Conservation (phyloP, 1,140 invertebrate species). For the Pogonomyrmex barbatus region DNA sequence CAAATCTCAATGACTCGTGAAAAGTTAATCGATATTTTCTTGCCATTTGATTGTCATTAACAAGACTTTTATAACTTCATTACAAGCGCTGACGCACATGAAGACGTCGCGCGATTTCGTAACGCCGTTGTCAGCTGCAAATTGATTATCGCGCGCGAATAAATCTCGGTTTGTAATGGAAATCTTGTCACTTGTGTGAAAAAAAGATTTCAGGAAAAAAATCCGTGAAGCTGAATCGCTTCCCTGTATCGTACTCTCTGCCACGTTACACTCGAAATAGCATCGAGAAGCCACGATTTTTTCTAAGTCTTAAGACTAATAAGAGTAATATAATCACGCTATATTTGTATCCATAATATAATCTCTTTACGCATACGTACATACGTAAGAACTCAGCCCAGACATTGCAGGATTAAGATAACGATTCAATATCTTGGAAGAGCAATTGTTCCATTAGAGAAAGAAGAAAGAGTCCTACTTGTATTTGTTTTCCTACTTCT, state of each 20-base stretch:
- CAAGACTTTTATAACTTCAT: conserved; percentile 29
- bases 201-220: not conserved
- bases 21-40: conserved; percentile 40
- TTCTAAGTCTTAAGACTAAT: conserved; percentile 62
- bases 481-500: not conserved
- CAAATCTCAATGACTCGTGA: not conserved
- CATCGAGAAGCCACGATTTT: conserved; percentile 54
- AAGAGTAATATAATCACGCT: conserved; percentile 44
- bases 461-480: not conserved
- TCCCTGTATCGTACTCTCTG: conserved; percentile 23
- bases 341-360: conserved; percentile 38
- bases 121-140: conserved; percentile 23
- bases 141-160: conserved; percentile 8
- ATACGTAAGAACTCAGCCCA: not conserved
- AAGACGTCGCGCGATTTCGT: conserved; percentile 31
- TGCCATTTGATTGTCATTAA: conserved; percentile 11
- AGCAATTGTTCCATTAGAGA: not conserved
- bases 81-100: conserved; percentile 2
- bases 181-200: not conserved
- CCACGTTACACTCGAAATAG: conserved; percentile 36
- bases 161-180: not conserved
- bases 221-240: not conserved
- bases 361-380: not conserved
- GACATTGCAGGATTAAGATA: conserved; percentile 32
- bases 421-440: conserved; percentile 24